Evolutionary conservation across 2,888 invertebrate genomes (phyloP), one percentile per base, ranked within the genome.

Genomic region (Phlogophora meticulosa): DNA sequence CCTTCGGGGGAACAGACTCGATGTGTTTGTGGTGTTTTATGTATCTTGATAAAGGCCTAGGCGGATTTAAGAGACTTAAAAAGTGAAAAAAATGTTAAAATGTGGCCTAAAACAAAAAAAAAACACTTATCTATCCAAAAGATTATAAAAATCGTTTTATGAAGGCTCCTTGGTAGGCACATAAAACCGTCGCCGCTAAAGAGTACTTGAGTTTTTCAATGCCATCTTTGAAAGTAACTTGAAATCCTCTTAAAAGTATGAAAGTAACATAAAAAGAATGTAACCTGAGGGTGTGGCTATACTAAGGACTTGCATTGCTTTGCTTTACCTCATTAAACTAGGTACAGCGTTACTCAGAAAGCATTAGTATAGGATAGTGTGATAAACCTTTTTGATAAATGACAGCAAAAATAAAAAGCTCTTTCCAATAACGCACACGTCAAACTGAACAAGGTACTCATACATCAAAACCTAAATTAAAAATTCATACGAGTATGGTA

Each of bases 401-500:
- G 28, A 53, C 17, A 58, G 38, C 52, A 42, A 51, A 58, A 64
- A 61, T 32, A n/a, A 40, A 38, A 40, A 34, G 11, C 24, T 53
- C 46, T 28, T 45, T 46, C 52, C 49, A 40, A 36, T 45, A 52
- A 61, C 52, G 38, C 53, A 53, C 53, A 63, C 53, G 78, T 68
- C 78, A 61, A 45, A 36, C 38, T n/a, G 34, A 24, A 43, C 67
- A 49, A 59, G 60, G 11, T 62, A 61, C 46, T 66, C 69, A 78
- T 80, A 68, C 59, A 64, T 75, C 75, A 80, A 63, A 65, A 59
- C 15, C 32, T 45, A 34, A 38, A 72, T 53, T 51, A 32, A 28
- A 55, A 72, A 70, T 72, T 45, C 22, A 56, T 56, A 32, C 28
- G 7, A 15, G 28, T 22, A 15, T 7, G 36, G 17, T 20, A 34